Percentiles rank a stretch among this genome's conserved stretches.
phyloP scores from a whole-genome alignment of 2,888 invertebrate genomes.

The Drosophila buzzatii region DNA sequence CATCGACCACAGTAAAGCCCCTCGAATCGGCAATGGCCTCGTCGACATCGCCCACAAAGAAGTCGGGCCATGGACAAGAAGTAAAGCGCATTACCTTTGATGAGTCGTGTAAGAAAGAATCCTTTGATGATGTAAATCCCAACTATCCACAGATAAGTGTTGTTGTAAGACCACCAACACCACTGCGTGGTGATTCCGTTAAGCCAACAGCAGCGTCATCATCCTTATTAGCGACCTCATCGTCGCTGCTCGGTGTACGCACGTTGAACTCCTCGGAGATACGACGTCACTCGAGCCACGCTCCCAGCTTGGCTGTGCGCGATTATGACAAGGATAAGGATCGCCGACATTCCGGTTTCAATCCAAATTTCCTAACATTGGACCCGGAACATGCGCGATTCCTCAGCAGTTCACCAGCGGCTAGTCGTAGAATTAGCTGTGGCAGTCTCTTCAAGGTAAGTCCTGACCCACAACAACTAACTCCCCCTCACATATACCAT shows the following conservation, averaged over 20 bases:
- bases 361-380: constrained; percentile 88
- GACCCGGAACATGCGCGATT: constrained; percentile 89
- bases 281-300: constrained; percentile 85
- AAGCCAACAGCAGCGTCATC: constrained; percentile 84
- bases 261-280: constrained; percentile 80
- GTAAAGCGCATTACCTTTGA: constrained; percentile 86
- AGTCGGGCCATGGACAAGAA: constrained; percentile 83
- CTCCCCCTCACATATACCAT: constrained; percentile 9
- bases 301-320: constrained; percentile 86
- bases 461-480: constrained; percentile 29
- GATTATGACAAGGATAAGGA: constrained; percentile 85
- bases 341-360: constrained; percentile 86
- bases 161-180: constrained; percentile 91
- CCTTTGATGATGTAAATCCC: constrained; percentile 85
- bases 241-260: constrained; percentile 81
- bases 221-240: constrained; percentile 84
- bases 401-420: constrained; percentile 92
- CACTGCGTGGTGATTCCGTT: constrained; percentile 88
- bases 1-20: constrained; percentile 55
- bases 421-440: constrained; percentile 95
- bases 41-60: constrained; percentile 80
- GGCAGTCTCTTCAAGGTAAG: constrained; percentile 93
- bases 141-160: constrained; percentile 89
- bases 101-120: constrained; percentile 86
- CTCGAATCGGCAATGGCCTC: constrained; percentile 68